Percentiles rank a stretch among this genome's conserved stretches.
Conservation (phyloP, 2,113 vertebrate species). For the Centropristis striata region DNA sequence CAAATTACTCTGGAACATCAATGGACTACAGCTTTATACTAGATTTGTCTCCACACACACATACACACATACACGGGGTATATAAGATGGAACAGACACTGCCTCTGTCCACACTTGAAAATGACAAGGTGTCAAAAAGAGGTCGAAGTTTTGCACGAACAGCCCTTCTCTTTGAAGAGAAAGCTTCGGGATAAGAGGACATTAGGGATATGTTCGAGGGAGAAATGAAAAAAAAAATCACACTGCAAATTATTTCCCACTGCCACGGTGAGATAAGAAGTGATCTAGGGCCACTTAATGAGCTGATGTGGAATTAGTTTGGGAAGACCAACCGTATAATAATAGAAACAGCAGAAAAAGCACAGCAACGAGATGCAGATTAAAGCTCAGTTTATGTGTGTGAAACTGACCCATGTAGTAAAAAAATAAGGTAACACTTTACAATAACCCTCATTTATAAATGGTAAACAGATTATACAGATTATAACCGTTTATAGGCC, state of each 20-base stretch:
- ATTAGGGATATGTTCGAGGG: neutral
- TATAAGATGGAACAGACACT: neutral
- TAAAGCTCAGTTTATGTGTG: constrained; percentile 9
- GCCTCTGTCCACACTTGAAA: constrained; percentile 4
- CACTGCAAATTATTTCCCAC: constrained; percentile 22
- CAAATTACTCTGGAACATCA: constrained; percentile 48
- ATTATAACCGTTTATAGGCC: too few relatives aligned
- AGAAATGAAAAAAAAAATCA: neutral
- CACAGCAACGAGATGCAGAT: neutral
- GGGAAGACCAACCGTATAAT: constrained; percentile 20
- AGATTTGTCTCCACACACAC: constrained; percentile 18
- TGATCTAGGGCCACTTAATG: constrained; percentile 52
- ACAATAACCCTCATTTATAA: too few relatives aligned
- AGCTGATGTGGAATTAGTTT: constrained; percentile 64
- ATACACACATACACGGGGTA: neutral
- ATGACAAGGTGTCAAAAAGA: constrained; percentile 29
- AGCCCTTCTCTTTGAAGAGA: constrained; percentile 22
- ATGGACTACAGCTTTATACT: constrained; percentile 24
- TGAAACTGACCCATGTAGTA: constrained; percentile 27
- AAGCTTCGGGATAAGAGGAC: constrained; percentile 5
- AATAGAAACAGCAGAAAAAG: constrained; percentile 1
- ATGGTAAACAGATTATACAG: too few relatives aligned
- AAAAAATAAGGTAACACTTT: constrained; percentile 9
- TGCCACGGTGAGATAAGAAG: constrained; percentile 57
- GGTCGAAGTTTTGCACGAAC: constrained; percentile 15